phyloP scores from a whole-genome alignment of 2,113 vertebrate species.

The Oreochromis spilurus region DNA sequence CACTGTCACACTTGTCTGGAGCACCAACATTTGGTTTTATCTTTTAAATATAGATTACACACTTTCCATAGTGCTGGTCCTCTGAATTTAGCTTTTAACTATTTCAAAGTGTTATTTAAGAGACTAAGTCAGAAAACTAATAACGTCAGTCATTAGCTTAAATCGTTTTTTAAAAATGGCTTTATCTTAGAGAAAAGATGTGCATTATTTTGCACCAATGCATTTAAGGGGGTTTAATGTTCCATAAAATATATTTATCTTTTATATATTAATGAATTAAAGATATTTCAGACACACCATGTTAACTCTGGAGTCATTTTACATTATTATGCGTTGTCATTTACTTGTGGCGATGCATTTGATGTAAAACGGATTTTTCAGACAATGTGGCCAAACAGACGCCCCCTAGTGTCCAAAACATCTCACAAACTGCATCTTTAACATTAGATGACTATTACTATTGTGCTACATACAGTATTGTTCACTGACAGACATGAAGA shows the following conservation, averaged over 20 bases:
- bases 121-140: neutral
- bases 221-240: neutral
- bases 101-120: neutral
- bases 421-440: constrained; percentile 55
- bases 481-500: constrained; percentile 53
- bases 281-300: neutral
- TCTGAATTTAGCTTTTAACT: neutral
- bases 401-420: constrained; percentile 1
- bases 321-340: neutral
- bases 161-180: neutral
- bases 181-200: neutral
- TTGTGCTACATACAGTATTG: constrained; percentile 67
- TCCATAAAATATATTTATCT: neutral
- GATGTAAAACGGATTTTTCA: neutral
- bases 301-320: neutral
- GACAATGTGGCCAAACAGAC: neutral
- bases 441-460: constrained; percentile 45
- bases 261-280: neutral
- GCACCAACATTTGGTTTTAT: neutral
- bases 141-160: neutral
- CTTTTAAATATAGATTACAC: neutral
- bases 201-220: neutral
- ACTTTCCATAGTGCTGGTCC: neutral
- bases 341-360: neutral
- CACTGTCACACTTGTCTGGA: neutral